A percentile compares a stretch with the other conserved stretches of the same genome.
Conservation (phyloP, 2,888 invertebrate genomes). For the Lymantria dispar region DNA sequence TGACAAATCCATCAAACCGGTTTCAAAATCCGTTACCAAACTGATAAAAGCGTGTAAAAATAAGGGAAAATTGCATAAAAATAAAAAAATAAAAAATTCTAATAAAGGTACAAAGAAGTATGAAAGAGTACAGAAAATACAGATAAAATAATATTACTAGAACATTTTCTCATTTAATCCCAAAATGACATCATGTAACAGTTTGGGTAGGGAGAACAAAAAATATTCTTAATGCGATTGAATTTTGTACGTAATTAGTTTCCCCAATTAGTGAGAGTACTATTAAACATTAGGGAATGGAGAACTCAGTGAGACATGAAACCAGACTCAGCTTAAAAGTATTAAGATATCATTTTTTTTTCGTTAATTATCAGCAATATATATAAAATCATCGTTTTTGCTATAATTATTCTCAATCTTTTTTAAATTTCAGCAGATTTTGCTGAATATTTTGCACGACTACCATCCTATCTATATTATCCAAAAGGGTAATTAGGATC, state of each 20-base stretch:
- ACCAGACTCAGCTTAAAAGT: background rate
- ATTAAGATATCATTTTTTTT: background rate
- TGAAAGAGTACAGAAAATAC: background rate
- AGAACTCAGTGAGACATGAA: constrained; percentile 1
- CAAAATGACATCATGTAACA: constrained; percentile 28
- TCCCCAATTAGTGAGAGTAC: constrained; percentile 57
- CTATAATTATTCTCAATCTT: too few species aligned
- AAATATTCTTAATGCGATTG: constrained; percentile 43
- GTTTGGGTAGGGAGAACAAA: constrained; percentile 29
- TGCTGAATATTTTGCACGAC: too few species aligned
- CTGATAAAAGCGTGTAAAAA: too few species aligned
- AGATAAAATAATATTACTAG: constrained; percentile 7
- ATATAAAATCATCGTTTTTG: too few species aligned
- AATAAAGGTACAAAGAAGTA: background rate
- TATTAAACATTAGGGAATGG: constrained; percentile 26
- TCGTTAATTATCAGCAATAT: background rate
- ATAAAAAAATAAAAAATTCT: background rate
- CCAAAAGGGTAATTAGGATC: too few species aligned
- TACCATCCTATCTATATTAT: too few species aligned
- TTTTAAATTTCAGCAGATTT: too few species aligned
- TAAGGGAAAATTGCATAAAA: too few species aligned
- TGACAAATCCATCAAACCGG: too few species aligned
- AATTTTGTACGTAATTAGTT: constrained; percentile 44
- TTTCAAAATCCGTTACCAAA: too few species aligned
- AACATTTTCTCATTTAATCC: constrained; percentile 14